Percentiles rank a stretch among this genome's conserved stretches.
phyloP scores from a whole-genome alignment of 1,140 invertebrate species.

The Latrodectus geometricus region DNA sequence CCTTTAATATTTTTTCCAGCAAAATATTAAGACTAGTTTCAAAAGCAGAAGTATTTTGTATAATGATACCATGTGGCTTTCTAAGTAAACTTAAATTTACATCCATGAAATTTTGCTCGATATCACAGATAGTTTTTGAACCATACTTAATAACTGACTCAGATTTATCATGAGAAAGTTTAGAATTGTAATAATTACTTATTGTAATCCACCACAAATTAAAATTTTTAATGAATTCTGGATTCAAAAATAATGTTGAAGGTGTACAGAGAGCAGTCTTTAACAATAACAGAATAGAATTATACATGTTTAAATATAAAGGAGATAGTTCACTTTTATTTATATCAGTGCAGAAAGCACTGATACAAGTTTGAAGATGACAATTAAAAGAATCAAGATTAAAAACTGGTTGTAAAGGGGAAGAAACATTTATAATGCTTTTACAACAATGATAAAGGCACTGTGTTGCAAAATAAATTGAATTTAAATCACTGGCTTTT shows the following conservation, averaged over 20 bases:
- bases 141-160: neutral
- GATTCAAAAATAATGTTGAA: conserved; percentile 25
- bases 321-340: too few species aligned
- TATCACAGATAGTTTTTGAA: neutral
- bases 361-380: neutral
- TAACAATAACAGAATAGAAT: conserved; percentile 24
- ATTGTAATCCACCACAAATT: conserved; percentile 33
- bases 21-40: conserved; percentile 44
- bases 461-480: conserved; percentile 11
- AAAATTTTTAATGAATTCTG: conserved; percentile 11
- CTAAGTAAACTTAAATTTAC: neutral
- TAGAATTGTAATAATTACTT: neutral
- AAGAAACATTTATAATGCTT: neutral
- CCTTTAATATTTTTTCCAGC: conserved; percentile 43
- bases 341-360: too few species aligned
- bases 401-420: neutral
- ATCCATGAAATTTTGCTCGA: conserved; percentile 7
- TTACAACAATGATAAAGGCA: conserved; percentile 15
- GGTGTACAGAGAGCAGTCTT: conserved; percentile 10
- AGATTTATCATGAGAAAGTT: neutral
- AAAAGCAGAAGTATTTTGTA: neutral
- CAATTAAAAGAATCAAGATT: conserved; percentile 19
- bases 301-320: conserved; percentile 9
- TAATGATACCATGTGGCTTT: conserved; percentile 15
- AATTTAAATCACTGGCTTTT: neutral